phyloP scores from a whole-genome alignment of 2,113 vertebrate species.

The Mirza zaza region DNA sequence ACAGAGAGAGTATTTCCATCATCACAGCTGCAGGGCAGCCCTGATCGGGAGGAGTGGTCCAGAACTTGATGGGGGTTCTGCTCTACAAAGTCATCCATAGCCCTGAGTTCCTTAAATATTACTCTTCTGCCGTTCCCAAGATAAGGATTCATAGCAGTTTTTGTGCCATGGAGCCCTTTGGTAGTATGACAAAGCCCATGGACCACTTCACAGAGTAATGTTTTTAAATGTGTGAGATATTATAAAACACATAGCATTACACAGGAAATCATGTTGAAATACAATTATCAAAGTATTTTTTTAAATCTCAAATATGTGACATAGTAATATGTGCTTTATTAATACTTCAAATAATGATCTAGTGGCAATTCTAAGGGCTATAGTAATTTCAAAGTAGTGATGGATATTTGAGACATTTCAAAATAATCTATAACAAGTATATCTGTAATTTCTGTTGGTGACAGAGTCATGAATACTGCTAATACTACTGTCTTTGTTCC shows the following conservation, averaged over 20 bases:
- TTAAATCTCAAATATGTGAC: background rate
- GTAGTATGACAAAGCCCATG: background rate
- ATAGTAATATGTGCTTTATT: background rate
- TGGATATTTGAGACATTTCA: conserved; percentile 8
- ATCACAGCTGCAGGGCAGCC: background rate
- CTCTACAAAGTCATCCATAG: background rate
- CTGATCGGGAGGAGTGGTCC: background rate
- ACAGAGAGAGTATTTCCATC: background rate
- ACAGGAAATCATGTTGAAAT: background rate
- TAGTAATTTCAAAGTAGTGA: background rate
- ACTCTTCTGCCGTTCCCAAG: background rate
- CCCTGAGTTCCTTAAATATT: background rate
- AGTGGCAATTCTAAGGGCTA: background rate
- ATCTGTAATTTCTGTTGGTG: background rate
- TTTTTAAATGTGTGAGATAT: conserved; percentile 4
- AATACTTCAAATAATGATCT: conserved; percentile 5
- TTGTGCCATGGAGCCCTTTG: background rate
- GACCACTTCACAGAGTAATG: background rate
- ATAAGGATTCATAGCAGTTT: background rate
- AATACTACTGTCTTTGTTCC: background rate
- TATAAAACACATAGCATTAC: background rate
- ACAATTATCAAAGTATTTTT: background rate
- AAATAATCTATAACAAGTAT: background rate
- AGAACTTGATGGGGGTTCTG: background rate
- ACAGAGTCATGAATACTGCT: background rate